These are phyloP conservation scores for Drosophila helvetica DNA, from an alignment of 2,888 invertebrate species.

Conservation along the genomic window DNA sequence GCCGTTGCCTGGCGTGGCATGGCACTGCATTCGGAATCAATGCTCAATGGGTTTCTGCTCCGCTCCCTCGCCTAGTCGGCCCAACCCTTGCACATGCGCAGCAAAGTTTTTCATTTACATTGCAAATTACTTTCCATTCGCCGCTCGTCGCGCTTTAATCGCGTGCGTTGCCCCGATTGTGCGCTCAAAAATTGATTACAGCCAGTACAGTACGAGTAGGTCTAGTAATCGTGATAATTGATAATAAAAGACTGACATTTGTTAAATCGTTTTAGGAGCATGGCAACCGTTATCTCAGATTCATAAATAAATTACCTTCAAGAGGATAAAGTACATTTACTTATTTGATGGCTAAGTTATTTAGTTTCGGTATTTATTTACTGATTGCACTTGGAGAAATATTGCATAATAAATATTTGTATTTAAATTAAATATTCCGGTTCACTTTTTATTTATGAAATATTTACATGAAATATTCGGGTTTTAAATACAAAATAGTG, in stretches of 20 bases:
- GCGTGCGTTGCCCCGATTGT: conserved; percentile 62
- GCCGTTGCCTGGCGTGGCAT: conserved; percentile 50
- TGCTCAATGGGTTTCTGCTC: conserved; percentile 43
- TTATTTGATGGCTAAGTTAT: neutral
- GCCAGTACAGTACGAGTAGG: conserved; percentile 7
- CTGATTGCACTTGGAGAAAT: no score
- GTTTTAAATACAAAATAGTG: no score
- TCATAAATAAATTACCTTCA: neutral
- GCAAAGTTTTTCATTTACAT: conserved; percentile 63
- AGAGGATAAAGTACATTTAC: neutral
- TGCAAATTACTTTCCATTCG: conserved; percentile 71
- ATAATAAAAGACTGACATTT: neutral
- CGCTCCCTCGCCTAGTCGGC: conserved; percentile 6
- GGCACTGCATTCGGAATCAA: conserved; percentile 52
- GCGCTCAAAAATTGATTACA: conserved; percentile 49
- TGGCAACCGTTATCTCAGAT: neutral
- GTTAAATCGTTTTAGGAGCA: neutral
- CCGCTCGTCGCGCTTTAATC: conserved; percentile 55
- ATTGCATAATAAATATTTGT: no score
- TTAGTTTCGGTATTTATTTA: no score
- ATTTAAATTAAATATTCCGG: no score
- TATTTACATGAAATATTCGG: no score
- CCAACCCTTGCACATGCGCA: conserved; percentile 57
- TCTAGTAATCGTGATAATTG: neutral
- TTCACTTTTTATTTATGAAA: no score